Conservation (phyloP, 2,113 vertebrate genomes). For the Mustela lutreola region DNA sequence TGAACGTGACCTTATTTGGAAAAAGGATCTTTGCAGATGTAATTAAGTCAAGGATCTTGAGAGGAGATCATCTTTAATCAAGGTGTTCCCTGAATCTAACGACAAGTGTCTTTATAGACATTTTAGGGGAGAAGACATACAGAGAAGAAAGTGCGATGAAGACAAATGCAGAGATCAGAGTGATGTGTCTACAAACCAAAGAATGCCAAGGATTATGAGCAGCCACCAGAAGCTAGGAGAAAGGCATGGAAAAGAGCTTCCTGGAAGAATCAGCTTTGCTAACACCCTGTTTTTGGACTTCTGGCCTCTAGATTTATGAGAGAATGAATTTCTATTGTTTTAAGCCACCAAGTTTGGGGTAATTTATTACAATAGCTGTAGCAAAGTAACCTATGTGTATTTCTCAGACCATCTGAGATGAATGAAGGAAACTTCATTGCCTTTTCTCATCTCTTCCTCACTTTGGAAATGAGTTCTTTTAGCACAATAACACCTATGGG, state of each 20-base stretch:
- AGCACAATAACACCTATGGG: neutral
- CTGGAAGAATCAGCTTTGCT: neutral
- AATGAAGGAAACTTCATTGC: neutral
- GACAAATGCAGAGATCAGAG: neutral
- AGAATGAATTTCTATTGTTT: neutral
- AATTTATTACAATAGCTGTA: neutral
- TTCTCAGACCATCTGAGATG: neutral
- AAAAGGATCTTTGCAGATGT: neutral
- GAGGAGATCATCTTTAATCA: neutral
- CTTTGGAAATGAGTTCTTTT: neutral
- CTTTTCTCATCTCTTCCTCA: neutral
- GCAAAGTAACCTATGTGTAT: neutral
- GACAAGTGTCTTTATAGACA: neutral
- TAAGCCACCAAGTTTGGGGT: neutral
- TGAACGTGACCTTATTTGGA: neutral
- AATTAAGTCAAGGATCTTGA: slow-evolving; percentile 11
- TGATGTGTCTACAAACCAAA: neutral
- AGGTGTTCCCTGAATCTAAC: neutral
- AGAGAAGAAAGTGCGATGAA: neutral
- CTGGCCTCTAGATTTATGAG: neutral
- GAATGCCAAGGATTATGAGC: neutral
- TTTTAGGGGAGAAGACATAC: neutral
- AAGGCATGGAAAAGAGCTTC: neutral
- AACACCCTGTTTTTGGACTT: neutral
- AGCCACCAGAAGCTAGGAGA: neutral